These are phyloP conservation scores for Puma concolor DNA, from an alignment of 2,113 vertebrate species.

Conservation along the genomic window DNA sequence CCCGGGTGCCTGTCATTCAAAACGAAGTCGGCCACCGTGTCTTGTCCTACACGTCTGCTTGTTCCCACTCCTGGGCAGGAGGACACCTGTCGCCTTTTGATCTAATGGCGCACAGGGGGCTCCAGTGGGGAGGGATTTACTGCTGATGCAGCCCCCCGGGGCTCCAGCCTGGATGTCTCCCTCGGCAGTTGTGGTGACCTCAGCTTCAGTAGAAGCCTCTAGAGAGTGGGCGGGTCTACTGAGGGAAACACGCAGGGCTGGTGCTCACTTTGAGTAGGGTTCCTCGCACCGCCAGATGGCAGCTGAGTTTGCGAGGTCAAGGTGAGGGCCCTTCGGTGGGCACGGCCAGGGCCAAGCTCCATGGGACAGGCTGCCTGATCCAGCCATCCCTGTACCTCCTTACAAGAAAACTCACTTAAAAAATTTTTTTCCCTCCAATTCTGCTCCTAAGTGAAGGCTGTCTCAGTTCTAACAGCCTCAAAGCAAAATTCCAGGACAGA, in stretches of 20 bases:
- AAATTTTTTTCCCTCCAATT: rapidly evolving
- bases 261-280: rapidly evolving
- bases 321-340: not conserved
- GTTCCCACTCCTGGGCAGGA: not conserved
- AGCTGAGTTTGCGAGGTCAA: rapidly evolving
- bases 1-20: not conserved
- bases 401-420: no score
- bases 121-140: not conserved
- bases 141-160: not conserved
- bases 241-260: not conserved
- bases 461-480: not conserved
- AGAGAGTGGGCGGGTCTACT: not conserved
- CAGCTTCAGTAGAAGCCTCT: not conserved
- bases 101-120: rapidly evolving
- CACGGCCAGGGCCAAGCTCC: rapidly evolving
- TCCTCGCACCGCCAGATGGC: rapidly evolving
- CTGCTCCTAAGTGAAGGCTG: no score
- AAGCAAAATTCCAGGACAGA: not conserved
- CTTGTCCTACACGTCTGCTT: not conserved
- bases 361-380: not conserved
- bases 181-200: no score
- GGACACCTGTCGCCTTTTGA: not conserved
- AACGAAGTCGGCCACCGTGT: rapidly evolving
- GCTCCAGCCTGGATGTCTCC: not conserved
- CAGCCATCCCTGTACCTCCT: not conserved